Base-by-base conservation (phyloP, 2,888 invertebrate species). In the Chrysodeixis includens region DNA sequence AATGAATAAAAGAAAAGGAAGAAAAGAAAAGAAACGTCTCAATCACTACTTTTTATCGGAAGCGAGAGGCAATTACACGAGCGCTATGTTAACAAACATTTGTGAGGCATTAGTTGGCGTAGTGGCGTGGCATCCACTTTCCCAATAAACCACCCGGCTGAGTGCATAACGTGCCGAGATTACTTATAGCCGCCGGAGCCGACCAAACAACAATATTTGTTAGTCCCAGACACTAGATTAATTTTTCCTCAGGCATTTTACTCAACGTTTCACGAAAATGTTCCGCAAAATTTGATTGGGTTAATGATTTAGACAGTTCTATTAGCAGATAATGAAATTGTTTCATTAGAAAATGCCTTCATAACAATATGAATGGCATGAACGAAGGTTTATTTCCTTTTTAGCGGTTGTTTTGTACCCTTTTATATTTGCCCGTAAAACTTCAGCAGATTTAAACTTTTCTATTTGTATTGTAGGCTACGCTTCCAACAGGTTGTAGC, bases 141-240 rank as follows among this genome's bases (percentile, higher is more conserved):
- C 87, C 91, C 92, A 92, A 93, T 92, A 93, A 92, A 92, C 88
- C 87, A 83, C 80, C 88, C 89, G 87, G 81, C 86, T 81, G 86
- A 91, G 91, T 90, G 92, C 90, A 93, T 93, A 92, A 92, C 92
- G 92, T 91, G 91, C 90, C 86, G 88, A 89, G 92, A 93, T 93
- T 93, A 92, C 93, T 92, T 92, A 92, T 90, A 90, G 90, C 91
- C 89, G 79, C 87, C 86, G 87, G 87, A 87, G 85, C 83, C 76
- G 84, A 86, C 89, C 92, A 92, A 93, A 93, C 93, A 92, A 93
- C 90, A 93, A 92, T 93, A 92, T 93, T 93, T 92, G 92, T 86
- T 87, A 88, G 89, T 83, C 85, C 87, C 88, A 89, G 90, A 89
- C 90, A 90, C 88, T 88, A 92, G 91, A 93, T 93, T 93, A 92